Percentiles rank a stretch among this genome's conserved stretches.
phyloP scores from a whole-genome alignment of 1,140 invertebrate species.

The Cherax destructor region DNA sequence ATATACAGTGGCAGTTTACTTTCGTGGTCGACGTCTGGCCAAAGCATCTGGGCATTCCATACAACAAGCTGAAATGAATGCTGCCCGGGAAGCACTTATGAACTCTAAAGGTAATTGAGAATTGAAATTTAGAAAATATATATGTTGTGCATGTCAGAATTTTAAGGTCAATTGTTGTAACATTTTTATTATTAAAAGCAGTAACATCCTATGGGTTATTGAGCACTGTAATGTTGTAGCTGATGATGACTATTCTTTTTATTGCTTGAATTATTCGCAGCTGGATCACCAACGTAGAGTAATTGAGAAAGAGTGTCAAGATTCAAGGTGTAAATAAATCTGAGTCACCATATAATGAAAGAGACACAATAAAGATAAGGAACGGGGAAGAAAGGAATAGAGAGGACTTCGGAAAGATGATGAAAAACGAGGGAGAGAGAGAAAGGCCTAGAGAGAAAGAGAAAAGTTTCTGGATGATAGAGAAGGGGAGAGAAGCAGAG shows the following conservation, averaged over 20 bases:
- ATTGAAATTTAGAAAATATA: not conserved
- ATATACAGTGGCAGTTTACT: conserved; percentile 98
- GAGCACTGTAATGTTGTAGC: no score
- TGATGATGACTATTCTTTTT: conserved; percentile 22
- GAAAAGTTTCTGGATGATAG: not conserved
- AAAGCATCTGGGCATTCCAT: conserved; percentile 95
- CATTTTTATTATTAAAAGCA: no score
- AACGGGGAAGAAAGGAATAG: not conserved
- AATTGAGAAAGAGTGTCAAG: conserved; percentile 84
- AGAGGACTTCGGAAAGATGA: conserved; percentile 5
- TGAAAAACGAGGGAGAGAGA: conserved; percentile 13
- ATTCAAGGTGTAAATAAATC: conserved; percentile 67
- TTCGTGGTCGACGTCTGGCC: conserved; percentile 90
- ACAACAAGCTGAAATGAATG: conserved; percentile 98
- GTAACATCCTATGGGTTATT: no score
- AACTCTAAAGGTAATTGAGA: conserved; percentile 78
- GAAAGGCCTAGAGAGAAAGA: not conserved
- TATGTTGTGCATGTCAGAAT: not conserved
- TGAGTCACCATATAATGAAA: conserved; percentile 1
- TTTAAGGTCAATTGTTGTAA: no score
- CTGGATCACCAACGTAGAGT: conserved; percentile 93
- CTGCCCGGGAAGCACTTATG: conserved; percentile 91
- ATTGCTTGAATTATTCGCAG: conserved; percentile 89
- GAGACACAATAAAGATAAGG: conserved; percentile 2
- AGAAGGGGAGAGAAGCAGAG: not conserved